Evolutionary conservation across 2,797 vertebrate species (phyloP), one percentile per base, ranked within the genome.

Genomic region (Synaphobranchus kaupii): DNA sequence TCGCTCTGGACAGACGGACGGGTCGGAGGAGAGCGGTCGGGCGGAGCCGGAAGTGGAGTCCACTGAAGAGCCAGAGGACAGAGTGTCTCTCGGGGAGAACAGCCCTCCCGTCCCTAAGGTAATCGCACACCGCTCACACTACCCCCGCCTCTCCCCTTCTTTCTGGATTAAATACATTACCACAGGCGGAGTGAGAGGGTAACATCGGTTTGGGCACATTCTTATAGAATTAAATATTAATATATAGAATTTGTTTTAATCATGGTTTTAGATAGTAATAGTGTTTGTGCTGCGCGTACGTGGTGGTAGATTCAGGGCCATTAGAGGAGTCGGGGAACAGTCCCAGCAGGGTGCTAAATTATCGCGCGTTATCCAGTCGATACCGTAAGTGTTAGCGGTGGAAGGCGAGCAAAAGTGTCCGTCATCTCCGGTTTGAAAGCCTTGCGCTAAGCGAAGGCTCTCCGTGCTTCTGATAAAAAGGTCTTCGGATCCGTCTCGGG

Each of bases 21-120:
- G 80, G 86, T 6, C 86, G 47, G 91, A 91, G 48, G 87, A 71
- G 44, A 89, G 56, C n/a, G 58, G 52, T 47, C 76, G 34, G 78
- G 71, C 52, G 28, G 88, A 90, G 50, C 50, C 56, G 48, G 84
- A 47, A 1, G 52, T 66, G 34, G 83, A 83, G 87, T 10, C 76
- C 82, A 66, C 83, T 34, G 87, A 89, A 63, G 15, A 81, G 63
- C 25, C 20, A 9, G 88, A 86, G 25, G 34, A 83, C 48, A 87
- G 47, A 0, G 88, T 3, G 66, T 17, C 83, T 4, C 0, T 83
- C n/a, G 68, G 0, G 78, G 88, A 39, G 73, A n/a, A 86, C 44
- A 88, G 87, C 0, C 89, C 91, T 6, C 86, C 90, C 52, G 88
- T 90, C 0, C 88, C 91, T 48, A 89, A 93, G 94, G 95, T 94